Evolutionary conservation across 1,140 invertebrate species (phyloP).

Genomic region (Zaprionus ornatus): DNA sequence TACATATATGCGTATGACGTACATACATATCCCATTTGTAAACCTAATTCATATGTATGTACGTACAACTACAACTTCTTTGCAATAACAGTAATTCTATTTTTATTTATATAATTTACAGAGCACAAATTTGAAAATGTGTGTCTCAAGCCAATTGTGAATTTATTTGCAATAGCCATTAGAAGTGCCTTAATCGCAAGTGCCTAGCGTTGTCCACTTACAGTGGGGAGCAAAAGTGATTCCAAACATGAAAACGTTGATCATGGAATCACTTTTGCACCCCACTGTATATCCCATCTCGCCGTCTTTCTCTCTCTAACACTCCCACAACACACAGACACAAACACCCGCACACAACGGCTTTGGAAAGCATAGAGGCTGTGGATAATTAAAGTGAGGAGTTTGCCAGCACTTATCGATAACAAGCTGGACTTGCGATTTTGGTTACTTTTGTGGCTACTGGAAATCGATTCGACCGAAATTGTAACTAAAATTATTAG

Average conservation of each 20-base stretch:
- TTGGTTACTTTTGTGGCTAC: conserved; percentile 65
- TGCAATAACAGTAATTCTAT: conserved; percentile 69
- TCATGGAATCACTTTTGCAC: too few species aligned
- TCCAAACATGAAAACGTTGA: too few species aligned
- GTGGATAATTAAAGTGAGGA: conserved; percentile 14
- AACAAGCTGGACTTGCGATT: conserved; percentile 61
- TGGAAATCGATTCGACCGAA: conserved; percentile 71
- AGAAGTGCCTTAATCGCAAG: conserved; percentile 75
- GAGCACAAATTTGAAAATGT: conserved; percentile 75
- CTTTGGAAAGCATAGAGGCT: background rate
- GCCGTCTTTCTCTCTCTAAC: background rate
- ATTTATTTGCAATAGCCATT: conserved; percentile 72
- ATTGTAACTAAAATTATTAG: conserved; percentile 83
- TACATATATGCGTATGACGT: conserved; percentile 1
- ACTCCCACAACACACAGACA: background rate
- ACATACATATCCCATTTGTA: conserved; percentile 12
- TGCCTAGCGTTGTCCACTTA: conserved; percentile 43
- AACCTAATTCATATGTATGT: conserved; percentile 11
- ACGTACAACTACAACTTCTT: conserved; percentile 16
- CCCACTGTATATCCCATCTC: background rate
- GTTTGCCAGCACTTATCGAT: conserved; percentile 37
- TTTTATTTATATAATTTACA: conserved; percentile 79
- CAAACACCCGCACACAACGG: background rate
- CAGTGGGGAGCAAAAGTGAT: too few species aligned
- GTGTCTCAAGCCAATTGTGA: conserved; percentile 73